Conservation (phyloP, 2,113 vertebrate genomes). For the Eudyptes chrysolophus region DNA sequence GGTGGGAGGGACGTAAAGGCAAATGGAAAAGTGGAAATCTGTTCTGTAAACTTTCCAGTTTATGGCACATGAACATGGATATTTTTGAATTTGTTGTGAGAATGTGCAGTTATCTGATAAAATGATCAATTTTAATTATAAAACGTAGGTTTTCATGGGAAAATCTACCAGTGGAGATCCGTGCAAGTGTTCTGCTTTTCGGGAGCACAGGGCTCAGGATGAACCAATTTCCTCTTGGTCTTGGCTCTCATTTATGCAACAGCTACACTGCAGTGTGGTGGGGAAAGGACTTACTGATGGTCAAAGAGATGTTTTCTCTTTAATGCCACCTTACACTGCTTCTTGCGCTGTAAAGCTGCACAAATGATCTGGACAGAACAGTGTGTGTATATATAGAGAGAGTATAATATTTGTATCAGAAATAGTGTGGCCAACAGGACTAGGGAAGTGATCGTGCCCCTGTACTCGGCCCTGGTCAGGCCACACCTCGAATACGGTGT, state of each 20-base stretch:
- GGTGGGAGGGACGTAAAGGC: neutral
- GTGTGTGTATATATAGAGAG: neutral
- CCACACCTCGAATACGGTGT: accelerated
- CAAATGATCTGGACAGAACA: neutral
- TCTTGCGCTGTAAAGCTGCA: neutral
- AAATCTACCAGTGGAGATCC: neutral
- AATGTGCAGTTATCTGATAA: neutral
- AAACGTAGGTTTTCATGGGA: neutral
- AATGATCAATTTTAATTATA: neutral
- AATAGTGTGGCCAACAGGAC: neutral
- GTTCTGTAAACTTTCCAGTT: neutral
- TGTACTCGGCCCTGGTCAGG: neutral
- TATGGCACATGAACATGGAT: neutral
- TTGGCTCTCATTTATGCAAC: neutral
- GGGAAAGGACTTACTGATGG: neutral
- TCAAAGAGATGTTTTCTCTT: neutral
- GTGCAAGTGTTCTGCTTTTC: neutral
- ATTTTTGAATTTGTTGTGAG: neutral
- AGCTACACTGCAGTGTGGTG: accelerated
- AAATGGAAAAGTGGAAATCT: neutral
- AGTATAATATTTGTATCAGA: neutral
- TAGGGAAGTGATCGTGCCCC: neutral
- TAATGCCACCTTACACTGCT: neutral
- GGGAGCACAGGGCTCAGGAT: neutral
- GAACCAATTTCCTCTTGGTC: neutral